Percentiles rank a stretch among this genome's conserved stretches.
These are phyloP conservation scores for Pygathrix nemaeus DNA, from an alignment of 2,113 vertebrate species.

Conservation along the genomic window DNA sequence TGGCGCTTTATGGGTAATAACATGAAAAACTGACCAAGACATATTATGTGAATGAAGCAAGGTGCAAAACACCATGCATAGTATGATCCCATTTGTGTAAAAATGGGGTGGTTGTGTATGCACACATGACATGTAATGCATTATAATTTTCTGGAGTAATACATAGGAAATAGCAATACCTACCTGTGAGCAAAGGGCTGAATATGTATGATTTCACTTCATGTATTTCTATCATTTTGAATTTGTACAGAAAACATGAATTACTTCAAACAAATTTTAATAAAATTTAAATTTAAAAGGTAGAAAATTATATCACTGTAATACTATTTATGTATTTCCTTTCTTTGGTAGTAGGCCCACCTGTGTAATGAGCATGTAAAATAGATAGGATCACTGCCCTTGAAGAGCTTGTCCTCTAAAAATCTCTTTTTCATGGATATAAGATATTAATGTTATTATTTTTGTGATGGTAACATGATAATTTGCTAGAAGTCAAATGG, in stretches of 20 bases:
- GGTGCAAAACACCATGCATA: background rate
- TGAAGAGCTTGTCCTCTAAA: background rate
- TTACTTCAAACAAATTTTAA: background rate
- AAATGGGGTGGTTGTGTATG: background rate
- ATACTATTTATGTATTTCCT: background rate
- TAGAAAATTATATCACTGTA: background rate
- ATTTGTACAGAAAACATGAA: background rate
- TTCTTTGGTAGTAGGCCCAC: background rate
- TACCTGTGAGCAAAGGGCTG: background rate
- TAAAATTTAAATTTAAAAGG: background rate
- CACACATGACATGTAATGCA: background rate
- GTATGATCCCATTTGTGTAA: background rate
- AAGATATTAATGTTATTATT: background rate
- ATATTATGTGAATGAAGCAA: background rate
- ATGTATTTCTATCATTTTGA: background rate
- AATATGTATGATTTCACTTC: background rate
- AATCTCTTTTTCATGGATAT: background rate
- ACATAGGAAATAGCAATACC: background rate
- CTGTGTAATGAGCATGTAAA: background rate
- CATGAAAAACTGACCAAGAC: background rate
- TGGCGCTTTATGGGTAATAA: background rate
- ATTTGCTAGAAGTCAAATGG: constrained; percentile 35
- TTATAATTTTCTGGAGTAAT: background rate
- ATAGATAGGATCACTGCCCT: background rate
- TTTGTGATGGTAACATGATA: background rate